Conservation (phyloP, 2,113 vertebrate genomes). For the Prietella phreatophila region DNA sequence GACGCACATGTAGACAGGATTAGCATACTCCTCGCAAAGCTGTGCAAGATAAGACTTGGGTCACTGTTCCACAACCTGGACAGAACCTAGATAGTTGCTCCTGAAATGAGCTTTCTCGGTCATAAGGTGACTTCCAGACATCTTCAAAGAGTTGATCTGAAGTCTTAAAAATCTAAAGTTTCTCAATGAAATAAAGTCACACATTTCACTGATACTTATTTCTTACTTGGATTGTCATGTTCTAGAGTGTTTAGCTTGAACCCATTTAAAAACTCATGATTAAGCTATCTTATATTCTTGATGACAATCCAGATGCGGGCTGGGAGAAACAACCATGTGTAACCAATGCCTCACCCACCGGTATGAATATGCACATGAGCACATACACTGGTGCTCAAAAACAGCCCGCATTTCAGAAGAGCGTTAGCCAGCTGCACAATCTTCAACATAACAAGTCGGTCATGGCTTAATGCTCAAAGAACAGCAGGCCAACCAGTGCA, state of each 20-base stretch:
- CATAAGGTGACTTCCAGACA: background rate
- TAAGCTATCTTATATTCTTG: background rate
- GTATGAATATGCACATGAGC: background rate
- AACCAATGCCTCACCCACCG: background rate
- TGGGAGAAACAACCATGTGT: background rate
- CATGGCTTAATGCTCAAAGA: conserved; percentile 41
- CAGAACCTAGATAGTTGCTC: background rate
- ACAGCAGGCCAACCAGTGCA: background rate
- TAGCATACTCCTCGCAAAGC: background rate
- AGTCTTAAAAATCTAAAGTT: background rate
- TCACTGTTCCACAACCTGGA: background rate
- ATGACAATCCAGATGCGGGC: background rate
- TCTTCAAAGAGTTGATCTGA: background rate
- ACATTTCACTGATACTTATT: background rate
- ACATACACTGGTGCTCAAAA: background rate
- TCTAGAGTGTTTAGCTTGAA: background rate
- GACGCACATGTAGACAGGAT: background rate
- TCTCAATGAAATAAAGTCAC: background rate
- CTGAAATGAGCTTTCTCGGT: background rate
- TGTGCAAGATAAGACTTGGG: background rate
- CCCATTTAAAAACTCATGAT: background rate
- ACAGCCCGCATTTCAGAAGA: background rate
- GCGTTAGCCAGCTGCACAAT: conserved; percentile 23
- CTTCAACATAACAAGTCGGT: conserved; percentile 10
- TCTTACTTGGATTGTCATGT: background rate